Evolutionary conservation across 2,797 vertebrate genomes (phyloP).

Genomic region (Otus scops): DNA sequence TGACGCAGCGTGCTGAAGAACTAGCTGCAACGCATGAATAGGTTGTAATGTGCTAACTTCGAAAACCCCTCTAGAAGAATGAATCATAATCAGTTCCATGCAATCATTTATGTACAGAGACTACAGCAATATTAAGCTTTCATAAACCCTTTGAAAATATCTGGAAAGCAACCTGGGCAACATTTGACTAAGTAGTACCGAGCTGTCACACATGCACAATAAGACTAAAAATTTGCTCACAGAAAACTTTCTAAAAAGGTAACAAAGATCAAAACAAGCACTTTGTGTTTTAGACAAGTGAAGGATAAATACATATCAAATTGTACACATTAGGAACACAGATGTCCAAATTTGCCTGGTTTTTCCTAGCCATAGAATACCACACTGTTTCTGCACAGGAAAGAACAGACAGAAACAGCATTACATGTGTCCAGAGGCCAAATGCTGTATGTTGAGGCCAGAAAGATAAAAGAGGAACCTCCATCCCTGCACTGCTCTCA

Average conservation of each 20-base stretch:
- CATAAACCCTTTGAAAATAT: not conserved
- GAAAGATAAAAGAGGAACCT: not conserved
- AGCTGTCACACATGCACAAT: not conserved
- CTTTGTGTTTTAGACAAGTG: not conserved
- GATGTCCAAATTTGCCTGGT: not conserved
- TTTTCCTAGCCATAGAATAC: not conserved
- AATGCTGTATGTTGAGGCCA: not conserved
- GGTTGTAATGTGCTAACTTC: not conserved
- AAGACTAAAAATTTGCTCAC: not conserved
- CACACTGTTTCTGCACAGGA: not conserved
- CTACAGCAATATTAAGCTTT: not conserved
- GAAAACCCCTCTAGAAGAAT: not conserved
- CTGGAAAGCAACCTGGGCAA: not conserved
- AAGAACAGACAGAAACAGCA: not conserved
- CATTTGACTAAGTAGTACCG: not conserved
- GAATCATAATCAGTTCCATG: not conserved
- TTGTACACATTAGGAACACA: not conserved
- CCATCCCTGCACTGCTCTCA: not conserved
- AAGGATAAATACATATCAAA: not conserved
- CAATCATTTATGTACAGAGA: not conserved
- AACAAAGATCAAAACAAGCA: not conserved
- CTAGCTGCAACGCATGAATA: not conserved
- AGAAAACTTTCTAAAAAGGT: not conserved
- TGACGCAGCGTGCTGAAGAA: not conserved
- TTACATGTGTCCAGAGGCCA: not conserved